Percentiles rank a stretch among this genome's conserved stretches.
These are phyloP conservation scores for Synanthedon myopaeformis DNA, from an alignment of 2,888 invertebrate species.

Conservation along the genomic window DNA sequence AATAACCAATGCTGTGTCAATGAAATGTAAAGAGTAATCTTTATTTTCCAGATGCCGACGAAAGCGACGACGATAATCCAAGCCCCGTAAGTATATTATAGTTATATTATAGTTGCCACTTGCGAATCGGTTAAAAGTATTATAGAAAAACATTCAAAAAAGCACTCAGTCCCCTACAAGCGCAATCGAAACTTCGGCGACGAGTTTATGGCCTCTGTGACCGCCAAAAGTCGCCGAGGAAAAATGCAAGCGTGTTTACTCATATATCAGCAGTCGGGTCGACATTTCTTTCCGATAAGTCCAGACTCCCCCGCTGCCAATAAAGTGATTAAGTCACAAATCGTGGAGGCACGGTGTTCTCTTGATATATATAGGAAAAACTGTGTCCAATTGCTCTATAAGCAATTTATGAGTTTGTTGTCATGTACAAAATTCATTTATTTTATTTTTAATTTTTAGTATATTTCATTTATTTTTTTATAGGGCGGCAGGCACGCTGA, in stretches of 20 bases:
- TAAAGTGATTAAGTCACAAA: constrained; percentile 72
- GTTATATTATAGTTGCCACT: constrained; percentile 31
- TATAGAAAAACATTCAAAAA: constrained; percentile 36
- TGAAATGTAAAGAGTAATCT: neutral
- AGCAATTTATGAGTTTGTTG: neutral
- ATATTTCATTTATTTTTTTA: too few species aligned
- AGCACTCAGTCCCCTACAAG: constrained; percentile 33
- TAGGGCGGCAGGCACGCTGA: too few species aligned
- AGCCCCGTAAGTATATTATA: constrained; percentile 47
- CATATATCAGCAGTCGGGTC: constrained; percentile 56
- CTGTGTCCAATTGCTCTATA: neutral
- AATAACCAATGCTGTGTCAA: neutral
- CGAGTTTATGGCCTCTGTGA: constrained; percentile 60
- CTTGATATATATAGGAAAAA: neutral
- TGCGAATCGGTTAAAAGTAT: constrained; percentile 22
- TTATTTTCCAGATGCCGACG: constrained; percentile 50
- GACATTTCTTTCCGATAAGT: constrained; percentile 65
- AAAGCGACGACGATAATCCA: constrained; percentile 40
- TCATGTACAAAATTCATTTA: too few species aligned
- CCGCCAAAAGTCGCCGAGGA: constrained; percentile 57
- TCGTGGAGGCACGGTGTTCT: constrained; percentile 36
- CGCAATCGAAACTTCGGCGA: constrained; percentile 54
- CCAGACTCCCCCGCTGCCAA: constrained; percentile 59
- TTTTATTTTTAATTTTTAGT: too few species aligned
- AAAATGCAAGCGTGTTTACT: constrained; percentile 68